Base-by-base conservation (phyloP, 2,888 invertebrate genomes). In the Creontiades dilutus region DNA sequence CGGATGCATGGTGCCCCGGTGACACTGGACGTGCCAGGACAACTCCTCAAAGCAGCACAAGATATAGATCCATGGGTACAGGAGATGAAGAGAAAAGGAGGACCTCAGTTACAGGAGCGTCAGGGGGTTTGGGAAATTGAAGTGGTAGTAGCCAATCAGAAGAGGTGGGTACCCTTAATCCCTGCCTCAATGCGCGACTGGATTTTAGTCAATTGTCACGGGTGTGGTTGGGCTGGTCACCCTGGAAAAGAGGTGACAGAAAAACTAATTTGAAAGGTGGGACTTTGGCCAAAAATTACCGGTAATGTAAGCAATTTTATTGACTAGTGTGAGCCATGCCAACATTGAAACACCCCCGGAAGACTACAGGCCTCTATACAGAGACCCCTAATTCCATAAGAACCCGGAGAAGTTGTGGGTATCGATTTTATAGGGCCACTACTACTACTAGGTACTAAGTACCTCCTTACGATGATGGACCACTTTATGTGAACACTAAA, bases 221-320 rank as follows among this genome's bases (percentile, higher is more conserved):
- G n/a, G n/a, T 2, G 91, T 28, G 91, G 91, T 2, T 89, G 92
- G 12, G 91, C 91, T 23, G 92, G 92, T 16, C 93, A 93, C 91
- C 92, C 90, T 52, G 92, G 92, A n/a, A 89, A 92, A n/a, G 91
- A 92, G 16, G 92, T 92, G 88, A 93, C 93, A 0, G 90, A 90
- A 9, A 89, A 89, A n/a, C 89, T 89, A 19, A 91, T 93, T 14
- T 81, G 90, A 91, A 82, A 91, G 89, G 89, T 91, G 16, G 93
- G 92, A 89, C 91, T 92, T 88, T 93, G 93, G 93, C 89, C 90
- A 19, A 92, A 91, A 7, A 93, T 93, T 92, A 92, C 92, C 90
- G 90, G 91, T 5, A 92, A 93, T 86, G 92, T 93, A 11, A 92
- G 92, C 52, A 86, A 91, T 86, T 92, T 91, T 90, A 92, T 93